phyloP scores from a whole-genome alignment of 2,113 vertebrate genomes.

The Grantiella picta region DNA sequence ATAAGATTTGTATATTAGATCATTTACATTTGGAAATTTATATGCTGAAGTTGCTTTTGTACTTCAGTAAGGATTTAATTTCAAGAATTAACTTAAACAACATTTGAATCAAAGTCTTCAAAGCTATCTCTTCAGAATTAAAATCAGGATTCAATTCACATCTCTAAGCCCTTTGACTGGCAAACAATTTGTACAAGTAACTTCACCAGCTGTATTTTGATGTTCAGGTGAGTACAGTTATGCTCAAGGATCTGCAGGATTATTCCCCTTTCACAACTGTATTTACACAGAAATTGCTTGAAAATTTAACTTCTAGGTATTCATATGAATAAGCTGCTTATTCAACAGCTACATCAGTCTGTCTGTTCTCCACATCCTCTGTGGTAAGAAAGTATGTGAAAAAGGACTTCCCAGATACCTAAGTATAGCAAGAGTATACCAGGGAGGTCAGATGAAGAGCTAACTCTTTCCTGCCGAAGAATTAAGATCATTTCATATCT shows the following conservation, averaged over 20 bases:
- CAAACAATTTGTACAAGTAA: not conserved
- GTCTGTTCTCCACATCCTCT: not conserved
- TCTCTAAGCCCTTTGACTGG: not conserved
- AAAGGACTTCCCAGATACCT: not conserved
- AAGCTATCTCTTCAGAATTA: not conserved
- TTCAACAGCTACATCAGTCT: not conserved
- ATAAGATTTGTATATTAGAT: not conserved
- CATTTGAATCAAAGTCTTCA: not conserved
- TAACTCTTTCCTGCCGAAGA: not conserved
- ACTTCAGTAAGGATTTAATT: not conserved
- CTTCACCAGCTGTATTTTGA: not conserved
- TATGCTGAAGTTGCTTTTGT: not conserved
- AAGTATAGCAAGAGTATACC: not conserved
- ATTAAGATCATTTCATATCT: not conserved
- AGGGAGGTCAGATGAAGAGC: not conserved
- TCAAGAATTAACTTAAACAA: not conserved
- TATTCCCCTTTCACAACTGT: not conserved
- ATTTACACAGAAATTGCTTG: not conserved
- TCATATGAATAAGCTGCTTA: not conserved
- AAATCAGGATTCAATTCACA: not conserved
- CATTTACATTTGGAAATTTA: not conserved
- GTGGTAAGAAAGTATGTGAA: fast-evolving
- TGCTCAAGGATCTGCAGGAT: not conserved
- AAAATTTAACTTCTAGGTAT: not conserved
- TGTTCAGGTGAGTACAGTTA: not conserved